Percentiles rank a stretch among this genome's conserved stretches.
phyloP scores from a whole-genome alignment of 1,140 invertebrate species.

The Apocrypta bakeri region DNA sequence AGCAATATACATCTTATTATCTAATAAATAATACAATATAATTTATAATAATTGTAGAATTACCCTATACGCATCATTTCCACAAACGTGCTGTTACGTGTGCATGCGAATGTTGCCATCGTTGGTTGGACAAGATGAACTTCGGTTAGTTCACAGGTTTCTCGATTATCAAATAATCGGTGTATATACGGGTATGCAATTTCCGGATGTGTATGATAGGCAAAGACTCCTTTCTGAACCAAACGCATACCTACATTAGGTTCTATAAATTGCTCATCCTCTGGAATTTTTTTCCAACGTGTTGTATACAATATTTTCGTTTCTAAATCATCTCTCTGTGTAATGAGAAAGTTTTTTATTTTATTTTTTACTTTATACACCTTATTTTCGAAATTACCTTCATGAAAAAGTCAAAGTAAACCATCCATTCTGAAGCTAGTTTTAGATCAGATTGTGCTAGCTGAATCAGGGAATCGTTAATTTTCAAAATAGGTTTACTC shows the following conservation, averaged over 20 bases:
- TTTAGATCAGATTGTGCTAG: conserved; percentile 59
- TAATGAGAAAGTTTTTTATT: neutral
- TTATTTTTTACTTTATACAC: neutral
- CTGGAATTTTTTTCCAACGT: conserved; percentile 48
- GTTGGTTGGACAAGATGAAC: conserved; percentile 45
- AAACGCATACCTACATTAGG: conserved; percentile 48
- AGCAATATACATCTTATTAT: too few species aligned
- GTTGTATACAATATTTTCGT: conserved; percentile 14
- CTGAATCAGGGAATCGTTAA: conserved; percentile 65
- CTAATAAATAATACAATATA: too few species aligned
- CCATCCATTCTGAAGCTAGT: conserved; percentile 61
- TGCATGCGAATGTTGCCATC: conserved; percentile 43
- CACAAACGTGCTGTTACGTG: conserved; percentile 51
- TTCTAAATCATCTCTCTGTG: conserved; percentile 42
- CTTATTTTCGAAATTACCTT: conserved; percentile 54
- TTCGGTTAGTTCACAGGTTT: conserved; percentile 55
- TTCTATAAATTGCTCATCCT: conserved; percentile 30
- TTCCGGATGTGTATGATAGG: conserved; percentile 54
- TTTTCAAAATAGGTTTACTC: conserved; percentile 64
- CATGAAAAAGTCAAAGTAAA: conserved; percentile 62
- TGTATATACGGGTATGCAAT: conserved; percentile 53
- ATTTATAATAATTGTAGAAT: conserved; percentile 43
- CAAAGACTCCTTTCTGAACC: conserved; percentile 49
- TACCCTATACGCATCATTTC: conserved; percentile 55
- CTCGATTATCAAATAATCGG: conserved; percentile 52